A percentile compares a stretch with the other conserved stretches of the same genome.
Evolutionary conservation across 2,888 invertebrate species (phyloP).

Genomic region (Petrolisthes manimaculis): DNA sequence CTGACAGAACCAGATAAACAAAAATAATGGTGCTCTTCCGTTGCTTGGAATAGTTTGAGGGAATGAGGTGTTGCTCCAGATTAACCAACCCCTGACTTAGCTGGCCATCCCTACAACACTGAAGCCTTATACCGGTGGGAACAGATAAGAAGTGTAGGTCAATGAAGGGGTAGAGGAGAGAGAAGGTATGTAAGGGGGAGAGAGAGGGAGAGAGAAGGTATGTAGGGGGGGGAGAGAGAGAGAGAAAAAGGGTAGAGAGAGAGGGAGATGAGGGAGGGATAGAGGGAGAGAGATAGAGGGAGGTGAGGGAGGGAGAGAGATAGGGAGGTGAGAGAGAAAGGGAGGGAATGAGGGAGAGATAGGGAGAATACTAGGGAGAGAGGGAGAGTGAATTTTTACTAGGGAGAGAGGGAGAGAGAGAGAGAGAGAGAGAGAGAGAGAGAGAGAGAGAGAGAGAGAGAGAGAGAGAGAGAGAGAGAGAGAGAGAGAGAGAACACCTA

Average conservation of each 20-base stretch:
- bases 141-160: too few relatives aligned
- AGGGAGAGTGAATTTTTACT: too few relatives aligned
- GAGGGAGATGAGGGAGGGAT: not conserved
- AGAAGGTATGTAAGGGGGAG: constrained; percentile 24
- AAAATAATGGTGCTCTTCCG: too few relatives aligned
- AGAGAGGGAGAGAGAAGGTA: constrained; percentile 8
- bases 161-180: not conserved
- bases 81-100: too few relatives aligned
- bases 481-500: not conserved
- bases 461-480: not conserved
- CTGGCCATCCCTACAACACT: too few relatives aligned
- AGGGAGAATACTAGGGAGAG: constrained; percentile 15
- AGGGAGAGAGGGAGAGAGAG: not conserved
- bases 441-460: constrained; percentile 9
- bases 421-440: not conserved
- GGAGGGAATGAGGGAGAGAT: constrained; percentile 13
- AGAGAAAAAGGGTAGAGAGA: not conserved
- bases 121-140: too few relatives aligned
- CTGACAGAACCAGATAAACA: too few relatives aligned
- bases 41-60: too few relatives aligned
- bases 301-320: not conserved
- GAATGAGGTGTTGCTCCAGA: too few relatives aligned
- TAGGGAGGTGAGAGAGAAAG: constrained; percentile 15
- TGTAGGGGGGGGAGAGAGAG: not conserved
- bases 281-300: not conserved